These are phyloP conservation scores for Spisula subtruncata DNA, from an alignment of 2,888 invertebrate species.

Conservation along the genomic window DNA sequence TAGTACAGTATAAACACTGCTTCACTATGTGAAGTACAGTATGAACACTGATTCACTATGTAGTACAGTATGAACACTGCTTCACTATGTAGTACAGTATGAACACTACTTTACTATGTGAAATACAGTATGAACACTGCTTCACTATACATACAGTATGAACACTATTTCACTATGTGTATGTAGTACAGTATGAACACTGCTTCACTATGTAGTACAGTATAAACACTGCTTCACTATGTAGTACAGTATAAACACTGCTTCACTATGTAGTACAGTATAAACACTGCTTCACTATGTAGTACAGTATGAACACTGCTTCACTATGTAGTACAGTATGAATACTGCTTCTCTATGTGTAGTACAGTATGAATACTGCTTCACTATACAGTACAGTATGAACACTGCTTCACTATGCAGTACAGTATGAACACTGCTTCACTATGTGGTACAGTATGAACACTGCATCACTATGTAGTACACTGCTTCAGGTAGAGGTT, in stretches of 20 bases:
- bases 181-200: neutral
- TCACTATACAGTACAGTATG: neutral
- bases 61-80: no score
- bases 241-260: no score
- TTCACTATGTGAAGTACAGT: neutral
- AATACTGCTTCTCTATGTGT: no score
- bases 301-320: neutral
- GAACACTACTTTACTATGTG: neutral
- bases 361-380: conserved; percentile 13
- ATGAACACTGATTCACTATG: neutral
- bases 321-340: neutral
- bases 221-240: neutral
- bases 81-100: neutral
- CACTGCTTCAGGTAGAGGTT: neutral
- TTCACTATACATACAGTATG: no score
- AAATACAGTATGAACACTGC: neutral
- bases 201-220: neutral
- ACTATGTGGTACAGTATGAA: neutral
- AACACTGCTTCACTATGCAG: neutral
- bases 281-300: neutral
- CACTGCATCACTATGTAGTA: neutral
- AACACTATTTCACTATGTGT: neutral
- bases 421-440: neutral
- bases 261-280: neutral
- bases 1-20: neutral